Evolutionary conservation across 23 tunicate genomes (phyloP).

Genomic region (Halocynthia roretzi): DNA sequence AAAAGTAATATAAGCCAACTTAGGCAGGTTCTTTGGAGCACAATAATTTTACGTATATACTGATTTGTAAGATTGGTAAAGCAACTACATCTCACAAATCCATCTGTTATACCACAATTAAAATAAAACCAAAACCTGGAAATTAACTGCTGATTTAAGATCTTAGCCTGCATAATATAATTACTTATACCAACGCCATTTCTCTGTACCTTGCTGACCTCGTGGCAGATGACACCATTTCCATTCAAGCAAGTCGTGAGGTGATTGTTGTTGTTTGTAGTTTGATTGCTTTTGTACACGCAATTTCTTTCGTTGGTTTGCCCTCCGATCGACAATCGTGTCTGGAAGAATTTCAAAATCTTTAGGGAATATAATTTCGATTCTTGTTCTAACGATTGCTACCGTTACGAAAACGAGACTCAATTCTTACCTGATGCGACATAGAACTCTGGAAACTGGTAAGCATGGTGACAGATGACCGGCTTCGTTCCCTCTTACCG

Average conservation of each 20-base stretch:
- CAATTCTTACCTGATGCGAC: constrained; percentile 46
- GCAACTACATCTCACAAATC: too few species aligned
- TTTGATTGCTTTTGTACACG: neutral
- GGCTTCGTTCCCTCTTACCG: constrained; percentile 69
- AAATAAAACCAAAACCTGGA: too few species aligned
- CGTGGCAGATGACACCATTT: neutral
- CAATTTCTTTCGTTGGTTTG: constrained; percentile 33
- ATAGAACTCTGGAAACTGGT: constrained; percentile 70
- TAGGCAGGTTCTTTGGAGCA: too few species aligned
- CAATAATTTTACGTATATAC: too few species aligned
- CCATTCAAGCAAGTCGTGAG: neutral
- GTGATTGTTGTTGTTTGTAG: constrained; percentile 13
- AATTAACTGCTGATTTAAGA: too few species aligned
- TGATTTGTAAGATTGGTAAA: too few species aligned
- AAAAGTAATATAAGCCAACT: too few species aligned
- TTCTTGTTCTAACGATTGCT: neutral
- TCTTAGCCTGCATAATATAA: too few species aligned
- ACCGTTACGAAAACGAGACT: neutral
- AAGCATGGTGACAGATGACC: constrained; percentile 82
- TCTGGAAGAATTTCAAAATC: constrained; percentile 29
- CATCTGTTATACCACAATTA: too few species aligned
- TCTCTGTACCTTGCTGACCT: neutral
- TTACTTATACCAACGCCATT: too few species aligned
- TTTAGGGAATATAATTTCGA: neutral
- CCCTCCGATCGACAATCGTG: constrained; percentile 68